Base-by-base conservation (phyloP, 2,797 vertebrate species). In the Podarcis lilfordi region DNA sequence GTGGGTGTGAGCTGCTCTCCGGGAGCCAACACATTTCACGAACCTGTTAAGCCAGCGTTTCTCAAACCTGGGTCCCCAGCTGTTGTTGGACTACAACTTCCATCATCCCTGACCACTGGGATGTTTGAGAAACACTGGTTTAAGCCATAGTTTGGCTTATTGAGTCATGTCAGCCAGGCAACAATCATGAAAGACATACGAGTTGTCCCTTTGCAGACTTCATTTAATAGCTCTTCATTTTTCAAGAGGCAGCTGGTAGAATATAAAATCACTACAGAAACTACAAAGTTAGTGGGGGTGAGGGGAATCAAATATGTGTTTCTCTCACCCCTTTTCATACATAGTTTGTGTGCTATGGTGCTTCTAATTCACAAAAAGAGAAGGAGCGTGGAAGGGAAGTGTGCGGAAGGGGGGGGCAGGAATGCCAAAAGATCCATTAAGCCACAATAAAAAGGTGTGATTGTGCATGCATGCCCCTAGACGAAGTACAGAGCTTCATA, bases 361-460 rank as follows among this genome's bases (percentile, higher is more conserved):
- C 68, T 79, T 79, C 76, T 79, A 78, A 68, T 66, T 35, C 72
- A n/a, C 27, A 9, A 61, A 66, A 29, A 9, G 66, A 84, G 25
- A 23, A 4, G 21, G 37, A 66, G 5, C 1, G 11, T 8, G 25
- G 21, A 19, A 29, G 37, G 13, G 80, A 29, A 25, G 55, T 59
- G 55, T 35, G 10, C 9, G 2, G 35, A 8, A 40, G 19, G 32
- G n/a, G 5, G 21, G 27, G 61, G 29, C 37, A 50, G 75, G 40
- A 59, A 66, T 88, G 82, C 32, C 8, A 13, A 13, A 80, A 32
- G 37, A 74, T 85, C 40, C 50, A 75, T 89, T 85, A 85, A 29
- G 40, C 59, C n/a, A 29, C 29, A 85, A 72, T 80, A 66, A 66
- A 66, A 85, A 80, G n/a, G 40, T 37, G 59, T 66, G 55, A 66